Evolutionary conservation across 2,113 vertebrate species (phyloP).

Genomic region (Circaetus gallicus): DNA sequence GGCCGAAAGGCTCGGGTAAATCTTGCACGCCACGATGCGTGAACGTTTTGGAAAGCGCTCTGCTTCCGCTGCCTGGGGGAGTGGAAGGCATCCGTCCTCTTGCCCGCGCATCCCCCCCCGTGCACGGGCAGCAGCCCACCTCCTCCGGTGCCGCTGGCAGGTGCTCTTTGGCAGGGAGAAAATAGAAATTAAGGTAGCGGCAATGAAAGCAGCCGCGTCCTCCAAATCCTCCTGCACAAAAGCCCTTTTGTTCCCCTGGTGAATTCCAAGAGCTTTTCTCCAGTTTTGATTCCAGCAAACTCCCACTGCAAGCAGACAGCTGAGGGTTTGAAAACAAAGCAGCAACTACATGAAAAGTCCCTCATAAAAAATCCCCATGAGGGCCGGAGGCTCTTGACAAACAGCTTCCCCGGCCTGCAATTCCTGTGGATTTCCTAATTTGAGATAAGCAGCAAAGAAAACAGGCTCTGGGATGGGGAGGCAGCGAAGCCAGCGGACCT

Average conservation of each 20-base stretch:
- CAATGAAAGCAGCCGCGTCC: not conserved
- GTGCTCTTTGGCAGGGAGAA: not conserved
- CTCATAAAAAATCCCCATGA: not conserved
- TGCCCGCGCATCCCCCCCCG: rapidly evolving
- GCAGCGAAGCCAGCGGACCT: not conserved
- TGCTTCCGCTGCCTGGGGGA: not conserved
- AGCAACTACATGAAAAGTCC: not conserved
- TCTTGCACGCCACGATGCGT: rapidly evolving
- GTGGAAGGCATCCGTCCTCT: not conserved
- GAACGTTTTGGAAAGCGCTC: not conserved
- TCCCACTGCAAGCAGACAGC: constrained; percentile 22
- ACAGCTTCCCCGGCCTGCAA: not conserved
- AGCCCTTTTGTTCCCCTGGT: constrained; percentile 31
- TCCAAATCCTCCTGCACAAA: constrained; percentile 44
- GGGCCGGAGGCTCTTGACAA: not conserved
- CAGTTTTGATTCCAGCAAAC: constrained; percentile 20
- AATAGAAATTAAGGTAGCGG: not conserved
- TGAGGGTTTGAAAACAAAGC: constrained; percentile 23
- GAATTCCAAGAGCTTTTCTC: constrained; percentile 52
- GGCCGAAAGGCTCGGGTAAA: not conserved
- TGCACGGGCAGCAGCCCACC: not conserved
- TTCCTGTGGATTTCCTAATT: constrained; percentile 30
- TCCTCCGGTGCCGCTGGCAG: not conserved
- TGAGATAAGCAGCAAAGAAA: constrained; percentile 14
- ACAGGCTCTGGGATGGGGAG: not conserved